Evolutionary conservation across 2,888 invertebrate species (phyloP), one percentile per base, ranked within the genome.

Genomic region (Panzeria rudis): DNA sequence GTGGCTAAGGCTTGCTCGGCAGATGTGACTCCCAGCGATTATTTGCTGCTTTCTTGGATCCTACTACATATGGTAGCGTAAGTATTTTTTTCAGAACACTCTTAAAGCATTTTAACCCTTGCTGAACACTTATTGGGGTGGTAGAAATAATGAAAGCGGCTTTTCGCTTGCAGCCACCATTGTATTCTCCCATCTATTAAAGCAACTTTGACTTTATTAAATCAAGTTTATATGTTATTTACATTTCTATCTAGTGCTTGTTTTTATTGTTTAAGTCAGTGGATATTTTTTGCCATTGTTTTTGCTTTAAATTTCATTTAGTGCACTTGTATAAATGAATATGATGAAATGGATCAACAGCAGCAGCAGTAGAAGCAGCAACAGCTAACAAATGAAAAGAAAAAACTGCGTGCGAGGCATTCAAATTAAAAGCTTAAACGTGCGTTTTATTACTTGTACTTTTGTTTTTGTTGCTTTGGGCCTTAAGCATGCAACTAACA

Each of bases 371-470:
- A 59, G 35, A 32, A 23, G 56, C 54, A 54, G 9, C n/a, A 69
- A 9, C 41, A 29, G 56, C 71, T 0, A 73, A 29, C 32, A 20
- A 81, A 17, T 41, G 8, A 61, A 66, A 68, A 50, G 32, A 64
- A 79, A 83, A 75, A 72, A 68, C 62, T 86, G 84, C 87, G 88
- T 89, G 89, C 83, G 86, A 86, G 86, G 86, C 89, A 90, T 90
- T 89, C 88, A 91, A 90, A 90, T 89, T 86, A 88, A 86, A 86
- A 87, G 82, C 83, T 85, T 80, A 83, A 84, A 86, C 87, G 87
- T 87, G 87, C 86, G 75, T 86, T 84, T 80, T 76, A 72, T 71
- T 72, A 76, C 79, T 68, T 54, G 56, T 76, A 54, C 9, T 68
- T 66, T 52, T 68, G 52, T 47, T 82, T 15, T 64, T 52, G 52